Conservation (phyloP, 2,888 invertebrate genomes). For the Amblyteles armatorius region DNA sequence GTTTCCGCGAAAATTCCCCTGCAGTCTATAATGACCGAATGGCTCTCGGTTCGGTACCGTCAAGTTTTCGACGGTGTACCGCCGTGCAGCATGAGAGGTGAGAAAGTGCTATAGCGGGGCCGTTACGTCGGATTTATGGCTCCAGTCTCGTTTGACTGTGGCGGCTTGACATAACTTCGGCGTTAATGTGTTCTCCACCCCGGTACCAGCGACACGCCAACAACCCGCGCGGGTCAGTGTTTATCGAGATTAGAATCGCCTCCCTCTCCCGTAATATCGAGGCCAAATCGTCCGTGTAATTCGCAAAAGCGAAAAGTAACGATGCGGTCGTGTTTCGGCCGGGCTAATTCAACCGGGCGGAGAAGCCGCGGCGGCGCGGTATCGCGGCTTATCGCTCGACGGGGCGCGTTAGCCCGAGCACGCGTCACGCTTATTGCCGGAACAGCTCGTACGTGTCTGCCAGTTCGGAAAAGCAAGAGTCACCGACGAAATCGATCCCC, state of each 20-base stretch:
- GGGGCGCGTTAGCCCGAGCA: conserved; percentile 51
- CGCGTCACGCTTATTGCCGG: conserved; percentile 58
- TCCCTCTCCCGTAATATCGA: conserved; percentile 51
- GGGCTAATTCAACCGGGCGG: conserved; percentile 29
- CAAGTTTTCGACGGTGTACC: neutral
- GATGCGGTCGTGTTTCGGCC: conserved; percentile 40
- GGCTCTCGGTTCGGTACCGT: neutral
- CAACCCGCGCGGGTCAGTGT: conserved; percentile 64
- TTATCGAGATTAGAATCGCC: conserved; percentile 67
- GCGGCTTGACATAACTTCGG: conserved; percentile 74
- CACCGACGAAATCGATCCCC: conserved; percentile 42
- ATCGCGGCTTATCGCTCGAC: conserved; percentile 52
- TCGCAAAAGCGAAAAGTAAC: conserved; percentile 60
- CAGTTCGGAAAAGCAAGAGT: conserved; percentile 41
- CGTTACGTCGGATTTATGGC: conserved; percentile 77
- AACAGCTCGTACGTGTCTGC: conserved; percentile 4
- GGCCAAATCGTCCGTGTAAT: conserved; percentile 63
- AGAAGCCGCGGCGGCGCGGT: conserved; percentile 14
- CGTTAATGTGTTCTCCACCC: conserved; percentile 73
- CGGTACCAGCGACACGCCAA: conserved; percentile 63
- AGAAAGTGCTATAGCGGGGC: conserved; percentile 59
- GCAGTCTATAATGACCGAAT: neutral
- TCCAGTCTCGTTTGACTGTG: conserved; percentile 71
- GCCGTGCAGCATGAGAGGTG: no score
- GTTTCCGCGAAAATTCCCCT: neutral